Evolutionary conservation across 2,797 vertebrate species (phyloP).

Genomic region (Sciaenops ocellatus): DNA sequence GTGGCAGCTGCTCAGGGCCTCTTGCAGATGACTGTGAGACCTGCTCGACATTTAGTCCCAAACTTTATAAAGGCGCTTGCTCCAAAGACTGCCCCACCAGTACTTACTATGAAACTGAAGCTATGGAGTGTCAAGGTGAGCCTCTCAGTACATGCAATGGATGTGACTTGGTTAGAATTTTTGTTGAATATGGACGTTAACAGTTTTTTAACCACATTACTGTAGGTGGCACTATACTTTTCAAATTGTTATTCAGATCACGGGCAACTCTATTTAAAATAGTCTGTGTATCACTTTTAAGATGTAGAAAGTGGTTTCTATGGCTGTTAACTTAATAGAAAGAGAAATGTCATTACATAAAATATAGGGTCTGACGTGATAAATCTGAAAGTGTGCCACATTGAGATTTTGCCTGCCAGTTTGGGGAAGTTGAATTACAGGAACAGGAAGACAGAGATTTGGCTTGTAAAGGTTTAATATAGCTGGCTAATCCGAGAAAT

Average conservation of each 20-base stretch:
- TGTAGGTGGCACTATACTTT: not conserved
- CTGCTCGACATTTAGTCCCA: constrained; percentile 79
- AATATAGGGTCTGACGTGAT: not conserved
- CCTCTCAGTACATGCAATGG: not conserved
- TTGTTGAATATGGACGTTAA: not conserved
- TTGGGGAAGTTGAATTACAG: not conserved
- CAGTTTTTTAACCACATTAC: not conserved
- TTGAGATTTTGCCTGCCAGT: not conserved
- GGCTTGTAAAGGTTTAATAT: not conserved
- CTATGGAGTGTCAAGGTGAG: constrained; percentile 87
- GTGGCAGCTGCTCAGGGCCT: constrained; percentile 85
- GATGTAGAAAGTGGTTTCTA: not conserved
- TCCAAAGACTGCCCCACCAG: constrained; percentile 80
- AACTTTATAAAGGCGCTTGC: constrained; percentile 86
- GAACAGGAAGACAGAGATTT: not conserved
- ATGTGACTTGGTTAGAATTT: not conserved
- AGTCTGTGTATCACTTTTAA: not conserved
- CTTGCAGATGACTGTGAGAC: constrained; percentile 85
- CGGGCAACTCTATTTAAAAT: not conserved
- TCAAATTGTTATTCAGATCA: not conserved
- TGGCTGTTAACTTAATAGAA: not conserved
- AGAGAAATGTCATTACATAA: not conserved
- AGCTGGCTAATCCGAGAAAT: not conserved
- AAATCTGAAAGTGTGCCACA: not conserved
- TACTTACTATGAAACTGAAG: constrained; percentile 83